phyloP scores from a whole-genome alignment of 2,888 invertebrate genomes.

The Lycophotia porphyrea region DNA sequence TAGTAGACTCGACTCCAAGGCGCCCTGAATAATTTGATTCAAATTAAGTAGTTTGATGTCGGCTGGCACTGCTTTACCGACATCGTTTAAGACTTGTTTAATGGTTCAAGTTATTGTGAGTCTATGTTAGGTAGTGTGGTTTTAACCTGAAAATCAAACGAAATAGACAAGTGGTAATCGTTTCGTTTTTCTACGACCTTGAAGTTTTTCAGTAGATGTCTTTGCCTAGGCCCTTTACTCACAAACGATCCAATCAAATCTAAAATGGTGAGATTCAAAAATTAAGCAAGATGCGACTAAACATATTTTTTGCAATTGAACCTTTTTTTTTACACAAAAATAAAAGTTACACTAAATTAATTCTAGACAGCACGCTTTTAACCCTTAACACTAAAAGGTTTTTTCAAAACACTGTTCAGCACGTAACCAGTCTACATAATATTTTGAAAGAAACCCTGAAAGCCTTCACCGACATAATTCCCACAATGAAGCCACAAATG shows the following conservation, averaged over 20 bases:
- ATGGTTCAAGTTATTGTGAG: constrained; percentile 14
- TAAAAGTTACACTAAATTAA: too few relatives aligned
- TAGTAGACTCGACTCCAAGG: constrained; percentile 36
- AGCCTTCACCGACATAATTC: constrained; percentile 38
- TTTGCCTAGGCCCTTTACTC: not conserved
- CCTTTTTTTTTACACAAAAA: too few relatives aligned
- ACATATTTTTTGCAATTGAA: too few relatives aligned
- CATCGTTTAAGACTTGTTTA: constrained; percentile 31
- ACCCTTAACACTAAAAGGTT: constrained; percentile 9
- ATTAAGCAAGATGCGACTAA: not conserved
- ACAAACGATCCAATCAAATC: not conserved
- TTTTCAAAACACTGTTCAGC: constrained; percentile 17
- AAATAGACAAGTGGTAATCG: too few relatives aligned
- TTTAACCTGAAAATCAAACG: not conserved
- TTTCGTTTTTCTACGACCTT: not conserved
- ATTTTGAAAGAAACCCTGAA: constrained; percentile 45
- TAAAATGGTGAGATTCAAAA: not conserved
- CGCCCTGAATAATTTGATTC: constrained; percentile 58
- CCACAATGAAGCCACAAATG: constrained; percentile 49
- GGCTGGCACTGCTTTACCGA: constrained; percentile 10
- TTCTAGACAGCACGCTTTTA: not conserved
- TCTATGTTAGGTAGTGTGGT: not conserved
- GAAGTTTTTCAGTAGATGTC: too few relatives aligned
- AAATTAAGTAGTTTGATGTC: constrained; percentile 49
- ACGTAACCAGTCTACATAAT: constrained; percentile 7